Evolutionary conservation across 2,888 invertebrate genomes (phyloP), one percentile per base, ranked within the genome.

Genomic region (Phengaris alcon): DNA sequence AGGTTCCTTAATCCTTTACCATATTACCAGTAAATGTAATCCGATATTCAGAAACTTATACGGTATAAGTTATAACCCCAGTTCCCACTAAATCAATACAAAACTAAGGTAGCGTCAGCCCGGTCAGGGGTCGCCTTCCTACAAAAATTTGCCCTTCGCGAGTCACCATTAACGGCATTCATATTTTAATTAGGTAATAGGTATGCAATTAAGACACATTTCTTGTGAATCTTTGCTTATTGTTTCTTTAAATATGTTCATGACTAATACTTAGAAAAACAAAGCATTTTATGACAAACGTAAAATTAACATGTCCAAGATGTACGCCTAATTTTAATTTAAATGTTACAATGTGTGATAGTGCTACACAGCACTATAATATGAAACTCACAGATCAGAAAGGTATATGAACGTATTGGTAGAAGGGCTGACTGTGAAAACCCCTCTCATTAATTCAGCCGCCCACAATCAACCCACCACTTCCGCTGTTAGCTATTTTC

Each of bases 401-500:
- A 35, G 12, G 12, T 64, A 44, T 64, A 52, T 52, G 52, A 64
- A 35, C 52, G 46, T 64, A 54, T 48, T 48, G 74, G 69, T 74
- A 54, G 76, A 70, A 75, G 78, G 77, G 75, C 68, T 75, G 76
- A 76, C 77, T 81, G 80, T 81, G 80, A 81, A 82, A 81, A 80
- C 77, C 57, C 77, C 77, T 75, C 59, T 73, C 73, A 75, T 75
- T 75, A 57, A 79, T 79, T 76, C 77, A 74, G 74, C 78, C 77
- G 77, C 81, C 81, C 80, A 80, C 80, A 70, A 76, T 76, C 77
- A 76, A 75, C 80, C 79, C 77, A 81, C 79, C 74, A 74, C 77
- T 80, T 78, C 78, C 77, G 77, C 75, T 76, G 77, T 69, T 77
- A 72, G 52, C 35, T 52, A 35, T 68, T 68, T 72, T 72, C 72